A percentile compares a stretch with the other conserved stretches of the same genome.
Conservation (phyloP, 2,797 vertebrate genomes). For the Cephalopachus bancanus region DNA sequence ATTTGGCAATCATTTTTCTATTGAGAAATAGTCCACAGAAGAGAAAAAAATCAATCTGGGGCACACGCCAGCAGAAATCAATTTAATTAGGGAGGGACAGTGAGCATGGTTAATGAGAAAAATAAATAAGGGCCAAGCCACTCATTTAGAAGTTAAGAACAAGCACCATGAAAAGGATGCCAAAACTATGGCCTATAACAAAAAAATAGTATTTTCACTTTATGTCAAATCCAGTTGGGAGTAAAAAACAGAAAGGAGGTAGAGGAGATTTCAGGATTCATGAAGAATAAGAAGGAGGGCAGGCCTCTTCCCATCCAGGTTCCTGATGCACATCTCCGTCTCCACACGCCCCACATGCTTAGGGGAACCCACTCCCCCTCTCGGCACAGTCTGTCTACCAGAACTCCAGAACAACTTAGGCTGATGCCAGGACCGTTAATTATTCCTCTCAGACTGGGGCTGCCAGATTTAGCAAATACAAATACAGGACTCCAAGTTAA, state of each 20-base stretch:
- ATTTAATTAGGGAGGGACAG: neutral
- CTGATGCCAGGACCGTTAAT: neutral
- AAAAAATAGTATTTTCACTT: neutral
- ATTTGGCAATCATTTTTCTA: neutral
- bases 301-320: neutral
- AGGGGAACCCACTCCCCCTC: neutral
- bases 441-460: neutral
- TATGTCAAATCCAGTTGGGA: neutral
- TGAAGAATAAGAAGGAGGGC: neutral
- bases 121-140: neutral
- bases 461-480: neutral
- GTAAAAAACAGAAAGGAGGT: neutral
- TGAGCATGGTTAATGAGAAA: neutral
- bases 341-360: neutral
- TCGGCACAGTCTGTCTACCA: neutral
- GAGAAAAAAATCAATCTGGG: neutral
- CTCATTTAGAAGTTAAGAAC: neutral
- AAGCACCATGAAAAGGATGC: neutral
- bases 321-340: neutral
- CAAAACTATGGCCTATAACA: neutral
- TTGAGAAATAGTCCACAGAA: conserved; percentile 48
- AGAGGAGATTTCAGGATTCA: neutral
- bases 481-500: neutral
- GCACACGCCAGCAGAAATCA: conserved; percentile 33
- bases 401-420: neutral